Evolutionary conservation across 2,113 vertebrate genomes (phyloP), one percentile per base, ranked within the genome.

Genomic region (Lanius collurio): DNA sequence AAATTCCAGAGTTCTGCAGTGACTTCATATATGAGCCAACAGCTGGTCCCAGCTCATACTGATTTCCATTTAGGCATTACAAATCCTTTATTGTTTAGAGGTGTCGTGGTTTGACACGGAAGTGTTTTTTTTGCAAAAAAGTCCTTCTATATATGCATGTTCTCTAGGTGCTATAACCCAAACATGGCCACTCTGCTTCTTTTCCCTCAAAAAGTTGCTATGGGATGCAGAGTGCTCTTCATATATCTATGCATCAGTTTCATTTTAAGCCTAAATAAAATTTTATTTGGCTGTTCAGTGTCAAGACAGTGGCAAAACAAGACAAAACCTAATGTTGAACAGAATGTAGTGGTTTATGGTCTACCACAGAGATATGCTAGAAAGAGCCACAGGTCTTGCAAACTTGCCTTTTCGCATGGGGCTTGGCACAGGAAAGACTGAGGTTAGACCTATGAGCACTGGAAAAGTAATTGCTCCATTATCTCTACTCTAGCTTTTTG

Each of bases 401-500:
- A 71, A 87, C 67, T 50, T 63, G 64, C n/a, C 46, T 90, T 79
- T 84, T 67, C 93, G 13, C 41, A 37, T 35, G 33, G 47, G 69
- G 46, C 50, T 91, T 80, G 90, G 80, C 65, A 93, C 8, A 74
- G 67, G 41, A 67, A 42, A 59, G n/a, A 69, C 42, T 56, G 41
- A 91, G 15, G 33, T 77, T 77, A 70, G 76, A 69, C 41, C 79
- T 91, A 10, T 70, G 74, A 96, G 78, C 50, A n/a, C 67, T 91
- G 82, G 79, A 83, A 93, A 97, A 92, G 55, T 96, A 96, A 97
- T 96, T 95, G 69, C 59, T 96, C 55, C 24, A 88, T 97, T 97
- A 95, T 93, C 69, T 89, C 42, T 42, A n/a, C 18, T 85, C 28
- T 59, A 76, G 57, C 49, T 70, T 79, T 96, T 95, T 91, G 26